Base-by-base conservation (phyloP, 2,113 vertebrate species). In the Gymnarchus niloticus region DNA sequence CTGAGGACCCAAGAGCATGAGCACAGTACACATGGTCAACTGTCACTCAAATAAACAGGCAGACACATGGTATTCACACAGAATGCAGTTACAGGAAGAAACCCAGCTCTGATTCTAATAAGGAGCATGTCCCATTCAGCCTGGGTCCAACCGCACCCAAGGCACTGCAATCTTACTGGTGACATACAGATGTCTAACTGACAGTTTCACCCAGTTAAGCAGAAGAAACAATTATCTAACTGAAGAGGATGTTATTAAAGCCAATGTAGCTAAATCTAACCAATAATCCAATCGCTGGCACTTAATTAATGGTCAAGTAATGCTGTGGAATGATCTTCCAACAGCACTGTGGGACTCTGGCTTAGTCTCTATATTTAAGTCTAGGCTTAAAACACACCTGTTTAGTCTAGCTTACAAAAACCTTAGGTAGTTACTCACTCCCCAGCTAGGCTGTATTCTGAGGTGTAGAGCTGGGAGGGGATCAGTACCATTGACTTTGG, bases 1-100 rank as follows among this genome's bases (percentile, higher is more conserved):
- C 97, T 99, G 91, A 2, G 91, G 83, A 83, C 1, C 87, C 82
- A 6, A 89, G 25, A 83, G 83, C 81, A 73, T 7, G 61, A 1
- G 6, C 2, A 56, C 37, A 28, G 23, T 1, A 25, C 10, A 17
- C 28, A 14, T 14, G 19, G 56, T 37, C 8, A 73, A 1, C 59
- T 25, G 0, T 21, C 6, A 78, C 12, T 2, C 3, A 3, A 19
- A 8, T 17, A 46, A 41, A 65, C 12, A 14, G 12, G 37, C 37
- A 7, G 19, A 25, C 6, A 9, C 57, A 56, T 1, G 6, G 17
- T 10, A 48, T 73, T 73, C 57, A 84, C 41, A 46, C 41, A 23
- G n/a, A 48, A 73, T 41, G 19, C 7, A 6, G 14, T 69, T 37
- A 25, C 1, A 2, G 6, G 33, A 25, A 41, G 65, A 73, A 54